These are phyloP conservation scores for Araneus ventricosus DNA, from an alignment of 1,140 invertebrate genomes.

Conservation along the genomic window DNA sequence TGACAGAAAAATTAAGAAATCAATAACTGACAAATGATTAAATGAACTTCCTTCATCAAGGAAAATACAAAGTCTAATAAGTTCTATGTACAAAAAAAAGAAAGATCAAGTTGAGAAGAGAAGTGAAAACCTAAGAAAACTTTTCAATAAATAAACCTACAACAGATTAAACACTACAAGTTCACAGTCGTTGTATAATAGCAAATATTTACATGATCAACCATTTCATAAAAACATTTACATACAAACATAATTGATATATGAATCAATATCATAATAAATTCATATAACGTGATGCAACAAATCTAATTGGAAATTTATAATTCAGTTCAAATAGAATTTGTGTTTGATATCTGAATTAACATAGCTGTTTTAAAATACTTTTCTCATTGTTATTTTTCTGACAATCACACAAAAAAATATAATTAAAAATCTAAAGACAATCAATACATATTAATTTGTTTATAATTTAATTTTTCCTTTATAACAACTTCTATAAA, in stretches of 20 bases:
- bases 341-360: not conserved
- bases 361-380: not conserved
- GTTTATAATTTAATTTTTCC: too few relatives aligned
- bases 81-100: not conserved
- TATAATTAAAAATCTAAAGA: too few relatives aligned
- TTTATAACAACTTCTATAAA: too few relatives aligned
- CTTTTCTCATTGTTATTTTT: too few relatives aligned
- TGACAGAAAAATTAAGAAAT: not conserved
- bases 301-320: not conserved
- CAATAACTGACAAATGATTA: not conserved
- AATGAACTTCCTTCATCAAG: not conserved
- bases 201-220: not conserved
- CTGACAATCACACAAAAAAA: too few relatives aligned
- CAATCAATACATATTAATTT: too few relatives aligned
- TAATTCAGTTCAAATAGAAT: not conserved
- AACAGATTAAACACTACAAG: not conserved
- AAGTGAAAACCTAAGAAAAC: not conserved
- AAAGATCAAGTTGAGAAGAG: not conserved
- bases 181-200: not conserved
- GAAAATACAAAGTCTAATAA: not conserved
- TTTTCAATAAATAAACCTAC: not conserved
- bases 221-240: not conserved
- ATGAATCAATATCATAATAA: not conserved
- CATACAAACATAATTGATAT: not conserved
- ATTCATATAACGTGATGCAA: not conserved